Percentiles rank a stretch among this genome's conserved stretches.
These are phyloP conservation scores for Pogonocichla stellata DNA, from an alignment of 2,113 vertebrate species.

Conservation along the genomic window DNA sequence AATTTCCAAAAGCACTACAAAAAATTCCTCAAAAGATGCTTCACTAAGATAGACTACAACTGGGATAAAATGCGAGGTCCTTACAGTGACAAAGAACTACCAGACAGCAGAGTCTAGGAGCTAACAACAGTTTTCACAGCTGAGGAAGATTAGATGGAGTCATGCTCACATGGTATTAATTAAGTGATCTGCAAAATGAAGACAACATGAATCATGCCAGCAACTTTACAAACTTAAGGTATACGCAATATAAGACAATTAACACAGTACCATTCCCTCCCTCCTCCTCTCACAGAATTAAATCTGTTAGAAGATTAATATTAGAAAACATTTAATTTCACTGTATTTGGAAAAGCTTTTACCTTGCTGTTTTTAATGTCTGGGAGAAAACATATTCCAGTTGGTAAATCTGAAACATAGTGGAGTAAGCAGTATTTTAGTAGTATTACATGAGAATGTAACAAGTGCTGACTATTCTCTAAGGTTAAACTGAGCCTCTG, in stretches of 20 bases:
- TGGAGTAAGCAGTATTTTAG: background rate
- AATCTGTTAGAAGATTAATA: background rate
- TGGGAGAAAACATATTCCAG: constrained; percentile 68
- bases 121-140: background rate
- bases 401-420: constrained; percentile 75
- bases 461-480: background rate
- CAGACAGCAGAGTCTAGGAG: background rate
- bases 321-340: background rate
- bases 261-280: background rate
- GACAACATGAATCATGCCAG: background rate
- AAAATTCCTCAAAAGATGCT: background rate
- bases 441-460: background rate
- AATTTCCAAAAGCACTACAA: background rate
- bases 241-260: accelerated
- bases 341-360: background rate
- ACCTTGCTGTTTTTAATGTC: constrained; percentile 72
- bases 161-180: background rate
- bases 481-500: background rate
- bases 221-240: background rate
- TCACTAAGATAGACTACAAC: background rate
- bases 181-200: background rate
- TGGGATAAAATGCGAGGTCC: background rate
- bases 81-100: background rate
- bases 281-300: background rate
- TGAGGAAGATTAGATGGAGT: background rate